Evolutionary conservation across 2,113 vertebrate genomes (phyloP).

Genomic region (Crypturellus undulatus): DNA sequence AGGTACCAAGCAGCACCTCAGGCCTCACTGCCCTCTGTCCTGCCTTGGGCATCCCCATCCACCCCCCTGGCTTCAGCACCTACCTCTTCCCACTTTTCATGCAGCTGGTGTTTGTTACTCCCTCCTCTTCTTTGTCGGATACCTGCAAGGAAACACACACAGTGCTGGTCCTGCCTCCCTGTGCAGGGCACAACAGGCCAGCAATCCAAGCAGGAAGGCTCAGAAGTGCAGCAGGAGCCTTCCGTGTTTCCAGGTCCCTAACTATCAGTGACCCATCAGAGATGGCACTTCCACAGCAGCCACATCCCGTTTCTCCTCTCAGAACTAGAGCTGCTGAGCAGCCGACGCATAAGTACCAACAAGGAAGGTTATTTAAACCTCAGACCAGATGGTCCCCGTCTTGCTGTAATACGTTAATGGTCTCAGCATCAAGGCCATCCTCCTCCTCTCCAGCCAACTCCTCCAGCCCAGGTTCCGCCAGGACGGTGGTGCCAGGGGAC

Average conservation of each 20-base stretch:
- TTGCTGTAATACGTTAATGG: too few relatives aligned
- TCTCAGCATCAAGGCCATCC: too few relatives aligned
- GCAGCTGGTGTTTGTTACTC: background rate
- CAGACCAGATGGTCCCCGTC: too few relatives aligned
- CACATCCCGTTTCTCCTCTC: background rate
- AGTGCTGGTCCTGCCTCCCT: background rate
- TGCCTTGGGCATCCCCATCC: background rate
- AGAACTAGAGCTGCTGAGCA: background rate
- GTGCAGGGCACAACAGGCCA: rapidly evolving
- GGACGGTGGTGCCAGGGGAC: too few relatives aligned
- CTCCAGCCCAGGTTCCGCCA: too few relatives aligned
- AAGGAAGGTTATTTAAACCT: too few relatives aligned
- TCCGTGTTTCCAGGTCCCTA: background rate
- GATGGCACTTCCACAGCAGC: background rate
- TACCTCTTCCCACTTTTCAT: background rate
- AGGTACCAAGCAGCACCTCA: too few relatives aligned
- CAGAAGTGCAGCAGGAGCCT: background rate
- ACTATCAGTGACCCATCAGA: background rate
- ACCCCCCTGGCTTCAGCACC: constrained; percentile 61
- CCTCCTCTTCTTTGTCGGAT: background rate
- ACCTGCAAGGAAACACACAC: background rate
- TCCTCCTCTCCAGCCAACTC: too few relatives aligned
- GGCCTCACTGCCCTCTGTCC: too few relatives aligned
- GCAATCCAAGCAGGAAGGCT: background rate
- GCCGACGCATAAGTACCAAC: background rate